phyloP scores from a whole-genome alignment of 2,888 invertebrate genomes.

The Epirrita christyi region DNA sequence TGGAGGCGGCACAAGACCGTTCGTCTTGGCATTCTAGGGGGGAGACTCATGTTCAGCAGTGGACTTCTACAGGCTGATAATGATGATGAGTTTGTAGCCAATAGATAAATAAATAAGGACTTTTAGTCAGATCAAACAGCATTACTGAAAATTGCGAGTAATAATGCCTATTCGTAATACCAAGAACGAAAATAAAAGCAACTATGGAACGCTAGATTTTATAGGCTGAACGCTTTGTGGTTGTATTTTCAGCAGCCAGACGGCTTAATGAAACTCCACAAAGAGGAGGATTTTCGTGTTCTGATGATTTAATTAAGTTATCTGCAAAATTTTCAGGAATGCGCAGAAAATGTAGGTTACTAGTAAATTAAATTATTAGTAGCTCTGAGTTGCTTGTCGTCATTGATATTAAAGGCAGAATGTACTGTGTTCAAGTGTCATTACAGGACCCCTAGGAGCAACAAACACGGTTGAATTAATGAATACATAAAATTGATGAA shows the following conservation, averaged over 20 bases:
- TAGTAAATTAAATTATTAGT: too few relatives aligned
- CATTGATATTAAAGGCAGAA: neutral
- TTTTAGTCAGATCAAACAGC: neutral
- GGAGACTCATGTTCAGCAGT: too few relatives aligned
- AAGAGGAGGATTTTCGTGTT: conserved; percentile 1
- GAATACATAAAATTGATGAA: too few relatives aligned
- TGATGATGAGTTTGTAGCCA: too few relatives aligned
- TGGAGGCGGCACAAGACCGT: too few relatives aligned
- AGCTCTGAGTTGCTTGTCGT: too few relatives aligned
- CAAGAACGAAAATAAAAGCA: conserved; percentile 16
- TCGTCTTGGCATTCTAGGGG: too few relatives aligned
- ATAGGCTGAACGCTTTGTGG: conserved; percentile 24
- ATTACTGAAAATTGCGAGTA: neutral
- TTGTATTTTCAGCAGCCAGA: conserved; percentile 18
- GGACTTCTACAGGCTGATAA: too few relatives aligned
- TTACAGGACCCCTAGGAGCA: neutral
- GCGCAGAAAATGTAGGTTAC: neutral
- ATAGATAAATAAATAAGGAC: too few relatives aligned
- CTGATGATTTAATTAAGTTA: neutral
- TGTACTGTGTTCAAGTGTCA: neutral
- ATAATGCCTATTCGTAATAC: conserved; percentile 14
- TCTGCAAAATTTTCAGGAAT: neutral
- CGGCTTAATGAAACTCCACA: conserved; percentile 21
- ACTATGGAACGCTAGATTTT: conserved; percentile 18
- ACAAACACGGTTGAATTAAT: neutral